These are phyloP conservation scores for Lota lota DNA, from an alignment of 2,113 vertebrate genomes.

Conservation along the genomic window DNA sequence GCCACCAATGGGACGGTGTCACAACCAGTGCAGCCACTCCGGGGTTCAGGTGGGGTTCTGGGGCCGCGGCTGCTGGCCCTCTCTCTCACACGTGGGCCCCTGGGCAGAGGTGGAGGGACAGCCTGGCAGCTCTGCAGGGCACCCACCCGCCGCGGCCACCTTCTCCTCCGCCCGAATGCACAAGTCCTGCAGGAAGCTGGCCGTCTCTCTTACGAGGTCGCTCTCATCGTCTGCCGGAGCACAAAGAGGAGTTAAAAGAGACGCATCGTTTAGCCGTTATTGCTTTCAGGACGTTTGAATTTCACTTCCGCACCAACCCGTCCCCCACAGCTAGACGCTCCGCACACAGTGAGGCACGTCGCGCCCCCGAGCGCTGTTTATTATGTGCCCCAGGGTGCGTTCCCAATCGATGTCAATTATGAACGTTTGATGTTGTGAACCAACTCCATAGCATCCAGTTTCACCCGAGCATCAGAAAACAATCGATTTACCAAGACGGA, in stretches of 20 bases:
- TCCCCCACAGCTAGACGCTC: too few species aligned
- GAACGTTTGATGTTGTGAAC: too few species aligned
- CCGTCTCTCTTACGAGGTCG: conserved; percentile 44
- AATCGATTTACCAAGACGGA: too few species aligned
- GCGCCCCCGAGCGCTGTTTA: too few species aligned
- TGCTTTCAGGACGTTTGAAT: neutral
- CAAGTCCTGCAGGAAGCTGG: conserved; percentile 54
- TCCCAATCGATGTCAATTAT: too few species aligned
- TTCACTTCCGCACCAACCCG: too few species aligned
- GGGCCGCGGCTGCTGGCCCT: neutral
- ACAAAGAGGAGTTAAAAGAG: neutral
- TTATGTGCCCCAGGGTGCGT: too few species aligned
- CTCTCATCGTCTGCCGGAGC: conserved; percentile 38
- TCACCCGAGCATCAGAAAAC: too few species aligned
- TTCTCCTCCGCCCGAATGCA: conserved; percentile 54
- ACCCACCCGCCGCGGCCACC: conserved; percentile 46
- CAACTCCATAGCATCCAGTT: too few species aligned
- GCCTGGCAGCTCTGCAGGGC: conserved; percentile 39
- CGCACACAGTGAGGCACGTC: too few species aligned
- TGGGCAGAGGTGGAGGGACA: conserved; percentile 30
- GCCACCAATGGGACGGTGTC: too few species aligned
- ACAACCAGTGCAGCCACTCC: neutral
- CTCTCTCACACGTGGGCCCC: neutral
- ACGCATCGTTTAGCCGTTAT: neutral
- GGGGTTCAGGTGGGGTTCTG: neutral